Percentiles rank a stretch among this genome's conserved stretches.
Conservation (phyloP, 2,888 invertebrate genomes). For the Athalia rosae region DNA sequence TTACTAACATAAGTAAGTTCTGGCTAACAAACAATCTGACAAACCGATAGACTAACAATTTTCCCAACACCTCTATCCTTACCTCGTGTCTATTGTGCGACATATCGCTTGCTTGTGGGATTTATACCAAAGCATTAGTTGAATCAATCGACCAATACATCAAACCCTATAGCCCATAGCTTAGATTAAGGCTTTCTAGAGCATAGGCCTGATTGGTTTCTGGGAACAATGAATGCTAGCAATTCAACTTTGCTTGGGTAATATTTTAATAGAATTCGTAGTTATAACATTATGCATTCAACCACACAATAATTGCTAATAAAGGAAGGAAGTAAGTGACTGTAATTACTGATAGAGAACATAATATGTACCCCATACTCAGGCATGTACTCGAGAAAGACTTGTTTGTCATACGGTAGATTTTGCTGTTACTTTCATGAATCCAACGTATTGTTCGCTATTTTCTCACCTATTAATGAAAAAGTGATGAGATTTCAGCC, state of each 20-base stretch:
- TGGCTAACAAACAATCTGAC: conserved; percentile 71
- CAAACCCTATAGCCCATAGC: conserved; percentile 14
- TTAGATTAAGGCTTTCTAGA: conserved; percentile 32
- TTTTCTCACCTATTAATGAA: neutral
- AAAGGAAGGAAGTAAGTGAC: conserved; percentile 12
- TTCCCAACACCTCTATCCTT: conserved; percentile 62
- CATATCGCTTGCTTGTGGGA: conserved; percentile 65
- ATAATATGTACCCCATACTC: conserved; percentile 3
- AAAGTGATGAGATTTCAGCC: neutral
- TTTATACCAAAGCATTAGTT: conserved; percentile 33
- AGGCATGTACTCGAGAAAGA: conserved; percentile 38
- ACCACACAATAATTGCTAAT: neutral
- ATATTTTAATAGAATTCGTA: neutral
- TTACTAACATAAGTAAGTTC: conserved; percentile 75
- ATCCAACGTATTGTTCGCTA: neutral
- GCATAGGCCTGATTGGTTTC: conserved; percentile 27
- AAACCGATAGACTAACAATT: conserved; percentile 62
- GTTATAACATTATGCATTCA: neutral
- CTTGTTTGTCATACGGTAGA: conserved; percentile 33
- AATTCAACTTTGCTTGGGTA: neutral
- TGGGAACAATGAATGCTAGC: conserved; percentile 9
- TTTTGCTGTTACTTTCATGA: conserved; percentile 19
- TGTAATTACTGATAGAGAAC: neutral
- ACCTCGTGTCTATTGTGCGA: conserved; percentile 71
- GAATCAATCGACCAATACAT: conserved; percentile 28